Conservation (phyloP, 2,113 vertebrate species). For the Callochromis pleurospilus region DNA sequence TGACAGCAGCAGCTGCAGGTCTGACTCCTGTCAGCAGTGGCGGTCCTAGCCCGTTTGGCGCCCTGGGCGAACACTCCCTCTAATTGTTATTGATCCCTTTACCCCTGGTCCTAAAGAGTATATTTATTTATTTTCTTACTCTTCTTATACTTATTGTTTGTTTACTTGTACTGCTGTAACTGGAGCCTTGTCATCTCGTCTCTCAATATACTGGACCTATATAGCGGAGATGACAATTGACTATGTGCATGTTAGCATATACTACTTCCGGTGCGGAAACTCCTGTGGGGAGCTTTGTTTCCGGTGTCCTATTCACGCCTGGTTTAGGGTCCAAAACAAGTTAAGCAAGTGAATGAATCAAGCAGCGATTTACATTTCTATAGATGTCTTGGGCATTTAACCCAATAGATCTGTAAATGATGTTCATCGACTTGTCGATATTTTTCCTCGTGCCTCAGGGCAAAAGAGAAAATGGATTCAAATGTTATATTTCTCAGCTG, state of each 20-base stretch:
- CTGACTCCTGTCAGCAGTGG: neutral
- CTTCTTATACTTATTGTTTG: neutral
- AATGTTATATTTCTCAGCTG: no score
- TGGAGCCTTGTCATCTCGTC: rapidly evolving
- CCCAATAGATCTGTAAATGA: no score
- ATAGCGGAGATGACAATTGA: neutral
- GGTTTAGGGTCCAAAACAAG: no score
- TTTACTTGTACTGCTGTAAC: neutral
- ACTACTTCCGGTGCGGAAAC: no score
- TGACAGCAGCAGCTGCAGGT: neutral
- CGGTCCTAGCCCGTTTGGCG: neutral
- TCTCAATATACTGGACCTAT: neutral
- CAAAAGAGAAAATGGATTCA: no score
- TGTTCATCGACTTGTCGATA: no score
- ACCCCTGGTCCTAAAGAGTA: neutral
- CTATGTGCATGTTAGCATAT: no score
- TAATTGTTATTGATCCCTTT: neutral
- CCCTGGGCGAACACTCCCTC: neutral
- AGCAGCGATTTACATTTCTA: no score
- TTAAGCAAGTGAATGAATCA: no score
- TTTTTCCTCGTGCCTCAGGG: rapidly evolving
- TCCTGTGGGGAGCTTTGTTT: no score
- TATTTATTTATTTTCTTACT: neutral
- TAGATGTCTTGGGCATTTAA: no score
- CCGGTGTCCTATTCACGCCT: no score